These are phyloP conservation scores for Drosophila gunungcola DNA, from an alignment of 1,140 invertebrate genomes.

Conservation along the genomic window DNA sequence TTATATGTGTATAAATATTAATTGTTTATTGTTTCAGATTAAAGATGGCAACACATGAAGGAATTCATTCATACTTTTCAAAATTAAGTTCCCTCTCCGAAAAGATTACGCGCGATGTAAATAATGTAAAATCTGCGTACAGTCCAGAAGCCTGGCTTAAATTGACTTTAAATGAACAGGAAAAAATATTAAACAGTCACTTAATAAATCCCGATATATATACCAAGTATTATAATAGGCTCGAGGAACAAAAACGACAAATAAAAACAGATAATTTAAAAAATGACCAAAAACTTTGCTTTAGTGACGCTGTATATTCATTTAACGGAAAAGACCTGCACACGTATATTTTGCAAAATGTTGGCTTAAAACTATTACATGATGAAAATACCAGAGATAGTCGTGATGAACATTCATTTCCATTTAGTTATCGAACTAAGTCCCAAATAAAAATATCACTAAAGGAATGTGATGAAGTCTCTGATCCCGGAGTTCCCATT, in stretches of 20 bases:
- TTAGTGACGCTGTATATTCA: constrained; percentile 25
- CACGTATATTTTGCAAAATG: constrained; percentile 56
- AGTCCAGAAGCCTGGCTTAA: constrained; percentile 46
- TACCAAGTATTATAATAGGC: constrained; percentile 43
- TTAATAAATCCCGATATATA: constrained; percentile 68
- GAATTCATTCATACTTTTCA: constrained; percentile 56
- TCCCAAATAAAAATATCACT: constrained; percentile 73
- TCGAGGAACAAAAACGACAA: background rate
- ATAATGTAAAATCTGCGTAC: constrained; percentile 48
- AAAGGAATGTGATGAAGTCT: constrained; percentile 2
- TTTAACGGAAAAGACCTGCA: constrained; percentile 54
- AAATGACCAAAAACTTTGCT: background rate
- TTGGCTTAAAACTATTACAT: constrained; percentile 60
- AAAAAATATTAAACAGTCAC: constrained; percentile 58
- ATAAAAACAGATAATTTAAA: background rate
- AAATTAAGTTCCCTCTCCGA: constrained; percentile 68
- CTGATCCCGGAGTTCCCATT: background rate
- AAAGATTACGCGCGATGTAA: constrained; percentile 63
- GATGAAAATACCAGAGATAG: constrained; percentile 60
- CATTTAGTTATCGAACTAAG: constrained; percentile 72
- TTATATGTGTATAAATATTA: too few relatives aligned
- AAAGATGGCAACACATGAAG: constrained; percentile 36
- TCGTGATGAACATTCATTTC: constrained; percentile 76
- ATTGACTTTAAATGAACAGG: constrained; percentile 50
- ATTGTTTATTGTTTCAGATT: background rate